Percentiles rank a stretch among this genome's conserved stretches.
Conservation (phyloP, 2,888 invertebrate species). For the Thumatha senex region DNA sequence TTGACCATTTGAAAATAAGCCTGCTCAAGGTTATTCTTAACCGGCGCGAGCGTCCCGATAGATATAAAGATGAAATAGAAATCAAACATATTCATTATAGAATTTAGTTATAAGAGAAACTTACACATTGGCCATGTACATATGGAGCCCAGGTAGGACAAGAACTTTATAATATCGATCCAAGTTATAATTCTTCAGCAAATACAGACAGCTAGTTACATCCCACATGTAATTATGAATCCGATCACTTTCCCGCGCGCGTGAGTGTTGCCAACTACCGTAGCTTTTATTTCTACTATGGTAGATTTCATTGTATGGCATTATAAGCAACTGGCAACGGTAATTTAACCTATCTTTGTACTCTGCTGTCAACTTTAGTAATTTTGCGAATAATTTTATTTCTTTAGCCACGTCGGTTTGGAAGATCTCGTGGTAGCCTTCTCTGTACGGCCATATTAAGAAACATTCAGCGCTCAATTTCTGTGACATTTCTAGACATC, state of each 20-base stretch:
- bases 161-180: constrained; percentile 86
- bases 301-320: constrained; percentile 65
- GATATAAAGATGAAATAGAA: no score
- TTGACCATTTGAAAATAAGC: no score
- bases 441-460: constrained; percentile 84
- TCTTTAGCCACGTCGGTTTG: constrained; percentile 84
- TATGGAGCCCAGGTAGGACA: constrained; percentile 84
- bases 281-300: constrained; percentile 24
- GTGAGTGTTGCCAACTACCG: constrained; percentile 45
- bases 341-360: constrained; percentile 80
- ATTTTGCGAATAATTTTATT: constrained; percentile 84
- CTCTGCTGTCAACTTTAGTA: constrained; percentile 85
- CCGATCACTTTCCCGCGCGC: constrained; percentile 56
- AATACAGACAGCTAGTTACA: constrained; percentile 85
- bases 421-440: constrained; percentile 83
- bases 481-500: constrained; percentile 84
- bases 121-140: constrained; percentile 85
- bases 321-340: constrained; percentile 83
- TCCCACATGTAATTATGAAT: constrained; percentile 85
- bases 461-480: constrained; percentile 85
- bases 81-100: no score
- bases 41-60: no score
- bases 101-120: constrained; percentile 40
- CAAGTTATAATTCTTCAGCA: constrained; percentile 83
- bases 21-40: no score